Percentiles rank a stretch among this genome's conserved stretches.
These are phyloP conservation scores for Parazoanthus swiftii DNA, from an alignment of 92 coral and sea anemone species.

Conservation along the genomic window DNA sequence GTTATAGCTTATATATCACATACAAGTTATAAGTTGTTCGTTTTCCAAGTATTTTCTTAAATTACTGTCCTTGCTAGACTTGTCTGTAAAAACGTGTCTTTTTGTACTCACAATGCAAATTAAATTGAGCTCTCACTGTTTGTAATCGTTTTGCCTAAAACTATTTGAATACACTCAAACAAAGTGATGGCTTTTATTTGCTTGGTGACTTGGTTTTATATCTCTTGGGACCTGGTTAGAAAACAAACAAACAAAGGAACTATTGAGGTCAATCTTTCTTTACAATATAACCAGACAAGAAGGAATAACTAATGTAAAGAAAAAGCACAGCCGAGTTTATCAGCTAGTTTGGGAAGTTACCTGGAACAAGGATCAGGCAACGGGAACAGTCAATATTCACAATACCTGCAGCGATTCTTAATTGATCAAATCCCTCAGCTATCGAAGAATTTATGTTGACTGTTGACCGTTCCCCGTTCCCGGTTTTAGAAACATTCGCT, in stretches of 20 bases:
- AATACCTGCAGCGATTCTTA: too few species aligned
- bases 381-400: too few species aligned
- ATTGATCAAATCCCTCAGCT: too few species aligned
- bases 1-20: background rate
- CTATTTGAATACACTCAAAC: background rate
- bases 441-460: too few species aligned
- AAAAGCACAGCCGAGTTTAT: too few species aligned
- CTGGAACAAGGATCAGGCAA: too few species aligned
- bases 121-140: background rate
- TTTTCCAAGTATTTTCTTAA: background rate
- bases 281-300: background rate
- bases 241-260: constrained; percentile 24
- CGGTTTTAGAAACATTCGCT: too few species aligned
- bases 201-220: background rate
- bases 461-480: too few species aligned
- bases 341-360: too few species aligned
- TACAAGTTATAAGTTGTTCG: background rate
- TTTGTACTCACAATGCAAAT: background rate
- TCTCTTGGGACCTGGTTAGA: constrained; percentile 28
- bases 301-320: too few species aligned
- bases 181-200: constrained; percentile 21
- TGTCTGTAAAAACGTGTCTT: background rate
- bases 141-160: constrained; percentile 17
- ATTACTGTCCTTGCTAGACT: background rate
- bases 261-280: background rate